Evolutionary conservation across 2,888 invertebrate species (phyloP).

Genomic region (Parnassius mnemosyne): DNA sequence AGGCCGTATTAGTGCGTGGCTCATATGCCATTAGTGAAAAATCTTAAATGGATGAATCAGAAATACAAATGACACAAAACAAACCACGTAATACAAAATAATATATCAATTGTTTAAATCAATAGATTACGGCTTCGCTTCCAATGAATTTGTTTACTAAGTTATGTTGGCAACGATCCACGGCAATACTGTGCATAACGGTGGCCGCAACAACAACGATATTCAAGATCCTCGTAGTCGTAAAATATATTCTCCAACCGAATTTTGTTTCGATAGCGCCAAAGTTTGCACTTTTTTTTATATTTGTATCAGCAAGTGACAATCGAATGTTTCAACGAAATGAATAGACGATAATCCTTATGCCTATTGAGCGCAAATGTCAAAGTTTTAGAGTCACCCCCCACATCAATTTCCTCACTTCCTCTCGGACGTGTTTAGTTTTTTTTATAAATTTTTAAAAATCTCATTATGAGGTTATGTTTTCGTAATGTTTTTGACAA

Average conservation of each 20-base stretch:
- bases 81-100: not conserved
- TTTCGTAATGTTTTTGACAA: too few species aligned
- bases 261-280: conserved; percentile 45
- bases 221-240: conserved; percentile 33
- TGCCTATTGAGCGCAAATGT: too few species aligned
- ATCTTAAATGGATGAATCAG: too few species aligned
- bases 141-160: conserved; percentile 24
- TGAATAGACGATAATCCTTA: conserved; percentile 1
- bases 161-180: conserved; percentile 20
- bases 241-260: conserved; percentile 53
- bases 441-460: too few species aligned
- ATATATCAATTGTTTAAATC: conserved; percentile 15
- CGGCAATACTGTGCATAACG: conserved; percentile 16
- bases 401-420: too few species aligned
- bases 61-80: too few species aligned
- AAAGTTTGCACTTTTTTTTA: conserved; percentile 1
- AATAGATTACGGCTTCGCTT: conserved; percentile 16
- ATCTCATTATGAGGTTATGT: too few species aligned
- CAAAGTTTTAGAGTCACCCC: too few species aligned
- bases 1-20: too few species aligned
- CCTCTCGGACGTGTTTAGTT: too few species aligned
- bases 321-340: conserved; percentile 11
- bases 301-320: not conserved
- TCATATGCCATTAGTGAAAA: too few species aligned
- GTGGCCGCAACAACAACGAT: not conserved